These are phyloP conservation scores for Zaprionus nigranus DNA, from an alignment of 1,140 invertebrate species.

Conservation along the genomic window DNA sequence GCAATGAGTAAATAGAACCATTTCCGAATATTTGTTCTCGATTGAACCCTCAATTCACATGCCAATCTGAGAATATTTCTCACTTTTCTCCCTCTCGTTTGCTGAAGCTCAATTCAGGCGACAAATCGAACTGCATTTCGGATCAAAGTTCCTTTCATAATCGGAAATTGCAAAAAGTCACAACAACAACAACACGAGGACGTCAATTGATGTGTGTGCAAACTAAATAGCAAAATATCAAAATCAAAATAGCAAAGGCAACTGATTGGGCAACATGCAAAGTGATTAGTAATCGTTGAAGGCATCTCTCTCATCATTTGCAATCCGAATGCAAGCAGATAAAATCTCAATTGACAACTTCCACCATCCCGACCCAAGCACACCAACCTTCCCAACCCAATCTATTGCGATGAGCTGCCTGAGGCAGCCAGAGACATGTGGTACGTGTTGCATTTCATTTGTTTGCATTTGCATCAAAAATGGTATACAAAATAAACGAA, in stretches of 20 bases:
- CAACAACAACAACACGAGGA: neutral
- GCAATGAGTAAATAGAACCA: neutral
- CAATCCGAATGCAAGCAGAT: slow-evolving; percentile 8
- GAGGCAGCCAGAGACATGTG: slow-evolving; percentile 21
- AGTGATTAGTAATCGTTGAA: slow-evolving; percentile 29
- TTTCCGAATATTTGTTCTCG: neutral
- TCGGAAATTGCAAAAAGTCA: neutral
- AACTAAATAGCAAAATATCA: neutral
- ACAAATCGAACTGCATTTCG: neutral
- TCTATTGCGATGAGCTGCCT: neutral
- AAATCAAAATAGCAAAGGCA: neutral
- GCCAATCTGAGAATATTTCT: neutral
- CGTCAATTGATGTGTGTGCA: neutral
- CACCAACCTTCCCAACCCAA: too few relatives aligned
- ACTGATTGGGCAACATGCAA: neutral
- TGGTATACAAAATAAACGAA: slow-evolving; percentile 35
- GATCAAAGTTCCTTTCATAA: neutral
- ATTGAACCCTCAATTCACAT: neutral
- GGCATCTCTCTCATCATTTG: slow-evolving; percentile 14
- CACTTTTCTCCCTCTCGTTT: neutral
- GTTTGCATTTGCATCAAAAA: slow-evolving; percentile 37
- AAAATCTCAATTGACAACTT: slow-evolving; percentile 54
- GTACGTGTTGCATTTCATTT: slow-evolving; percentile 37
- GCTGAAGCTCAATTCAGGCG: neutral
- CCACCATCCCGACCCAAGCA: neutral